Conservation (phyloP, 2,888 invertebrate genomes). For the Parnassius glacialis region DNA sequence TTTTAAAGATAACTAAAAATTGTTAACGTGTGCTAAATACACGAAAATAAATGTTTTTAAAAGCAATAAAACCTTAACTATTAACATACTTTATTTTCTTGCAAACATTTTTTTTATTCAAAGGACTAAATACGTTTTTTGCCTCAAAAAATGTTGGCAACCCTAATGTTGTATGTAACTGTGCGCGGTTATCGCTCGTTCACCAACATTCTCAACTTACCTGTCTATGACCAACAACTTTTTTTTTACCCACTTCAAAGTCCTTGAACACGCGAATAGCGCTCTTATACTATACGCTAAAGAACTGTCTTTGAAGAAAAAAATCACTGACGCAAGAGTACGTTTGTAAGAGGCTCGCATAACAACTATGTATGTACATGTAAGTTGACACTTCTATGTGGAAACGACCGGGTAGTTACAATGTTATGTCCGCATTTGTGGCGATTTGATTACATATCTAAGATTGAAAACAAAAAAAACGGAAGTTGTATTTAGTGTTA, state of each 20-base stretch:
- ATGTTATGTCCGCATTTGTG: constrained; percentile 14
- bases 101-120: no score
- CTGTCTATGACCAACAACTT: constrained; percentile 35
- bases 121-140: no score
- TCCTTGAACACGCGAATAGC: constrained; percentile 36
- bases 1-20: no score
- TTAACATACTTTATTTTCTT: no score
- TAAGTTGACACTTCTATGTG: constrained; percentile 20
- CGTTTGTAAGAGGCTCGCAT: constrained; percentile 11
- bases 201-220: constrained; percentile 59
- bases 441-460: neutral
- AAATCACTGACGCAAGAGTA: neutral
- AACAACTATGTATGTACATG: neutral
- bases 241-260: constrained; percentile 40
- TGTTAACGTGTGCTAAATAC: no score
- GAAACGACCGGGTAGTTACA: constrained; percentile 12
- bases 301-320: neutral
- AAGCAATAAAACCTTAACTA: no score
- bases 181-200: constrained; percentile 45
- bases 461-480: no score
- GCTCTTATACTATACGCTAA: constrained; percentile 34
- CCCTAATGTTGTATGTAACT: neutral
- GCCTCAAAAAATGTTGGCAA: no score
- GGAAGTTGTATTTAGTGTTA: no score
- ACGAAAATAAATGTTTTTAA: no score